Evolutionary conservation across 2,888 invertebrate genomes (phyloP).

Genomic region (Xiphydria camelus): DNA sequence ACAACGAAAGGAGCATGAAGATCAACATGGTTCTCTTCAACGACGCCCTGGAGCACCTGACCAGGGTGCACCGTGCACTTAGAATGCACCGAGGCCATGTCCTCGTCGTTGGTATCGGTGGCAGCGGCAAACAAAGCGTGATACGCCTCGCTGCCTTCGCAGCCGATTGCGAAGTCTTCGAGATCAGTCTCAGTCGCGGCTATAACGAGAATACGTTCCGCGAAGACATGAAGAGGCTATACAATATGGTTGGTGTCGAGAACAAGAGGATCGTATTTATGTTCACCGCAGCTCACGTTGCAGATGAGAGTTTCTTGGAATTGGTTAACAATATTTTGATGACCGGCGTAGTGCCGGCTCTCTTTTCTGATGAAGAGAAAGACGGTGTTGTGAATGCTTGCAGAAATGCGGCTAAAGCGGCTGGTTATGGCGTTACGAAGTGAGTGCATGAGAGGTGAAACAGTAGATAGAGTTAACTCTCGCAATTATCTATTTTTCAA

Average conservation of each 20-base stretch:
- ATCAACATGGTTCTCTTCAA: constrained; percentile 87
- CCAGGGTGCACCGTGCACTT: constrained; percentile 81
- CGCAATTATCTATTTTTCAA: no score
- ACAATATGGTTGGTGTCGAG: constrained; percentile 76
- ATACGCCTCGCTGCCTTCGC: constrained; percentile 81
- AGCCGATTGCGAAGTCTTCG: constrained; percentile 80
- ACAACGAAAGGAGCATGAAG: constrained; percentile 74
- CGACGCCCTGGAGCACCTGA: constrained; percentile 89
- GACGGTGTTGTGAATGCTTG: constrained; percentile 75
- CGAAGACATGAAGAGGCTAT: constrained; percentile 83
- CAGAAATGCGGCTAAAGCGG: constrained; percentile 70
- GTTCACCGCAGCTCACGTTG: constrained; percentile 81
- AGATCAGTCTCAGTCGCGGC: constrained; percentile 81
- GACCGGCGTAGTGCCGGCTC: constrained; percentile 83
- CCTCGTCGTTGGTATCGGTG: constrained; percentile 85
- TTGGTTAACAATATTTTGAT: constrained; percentile 90
- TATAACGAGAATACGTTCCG: constrained; percentile 83
- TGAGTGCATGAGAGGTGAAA: constrained; percentile 50
- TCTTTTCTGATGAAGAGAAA: constrained; percentile 88
- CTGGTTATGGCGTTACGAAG: constrained; percentile 76
- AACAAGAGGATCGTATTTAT: constrained; percentile 80
- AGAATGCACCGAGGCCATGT: constrained; percentile 84
- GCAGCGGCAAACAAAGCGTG: constrained; percentile 85
- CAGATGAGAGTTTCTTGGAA: constrained; percentile 84
- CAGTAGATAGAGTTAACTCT: no score